Evolutionary conservation across 2,888 invertebrate genomes (phyloP).

Genomic region (Andrena bucephala): DNA sequence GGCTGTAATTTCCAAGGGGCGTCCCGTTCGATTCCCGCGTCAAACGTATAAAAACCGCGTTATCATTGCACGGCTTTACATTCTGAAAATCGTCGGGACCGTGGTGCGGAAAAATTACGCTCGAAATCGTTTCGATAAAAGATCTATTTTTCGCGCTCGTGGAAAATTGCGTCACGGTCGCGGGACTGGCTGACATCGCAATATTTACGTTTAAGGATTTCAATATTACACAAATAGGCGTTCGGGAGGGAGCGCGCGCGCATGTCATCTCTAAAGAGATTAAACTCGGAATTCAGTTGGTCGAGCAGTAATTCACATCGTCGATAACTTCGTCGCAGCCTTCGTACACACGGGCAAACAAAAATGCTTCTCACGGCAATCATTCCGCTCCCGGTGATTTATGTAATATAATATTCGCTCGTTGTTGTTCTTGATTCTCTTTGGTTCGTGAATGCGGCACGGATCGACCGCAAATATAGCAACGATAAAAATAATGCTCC

Average conservation of each 20-base stretch:
- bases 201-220: slow-evolving; percentile 60
- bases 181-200: neutral
- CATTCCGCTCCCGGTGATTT: slow-evolving; percentile 49
- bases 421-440: slow-evolving; percentile 45
- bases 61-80: slow-evolving; percentile 14
- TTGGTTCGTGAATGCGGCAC: slow-evolving; percentile 13
- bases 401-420: slow-evolving; percentile 59
- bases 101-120: neutral
- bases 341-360: slow-evolving; percentile 36
- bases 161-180: slow-evolving; percentile 35
- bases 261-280: slow-evolving; percentile 45
- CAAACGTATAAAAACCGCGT: slow-evolving; percentile 21
- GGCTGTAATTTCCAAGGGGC: slow-evolving; percentile 47
- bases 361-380: slow-evolving; percentile 56
- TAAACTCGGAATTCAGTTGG: slow-evolving; percentile 47
- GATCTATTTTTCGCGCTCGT: slow-evolving; percentile 45
- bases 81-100: neutral
- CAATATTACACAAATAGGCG: slow-evolving; percentile 40
- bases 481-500: slow-evolving; percentile 49
- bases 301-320: slow-evolving; percentile 51
- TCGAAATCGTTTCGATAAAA: slow-evolving; percentile 37
- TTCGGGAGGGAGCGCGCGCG: neutral
- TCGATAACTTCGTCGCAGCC: slow-evolving; percentile 41
- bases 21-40: slow-evolving; percentile 22
- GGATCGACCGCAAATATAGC: slow-evolving; percentile 44